Evolutionary conservation across 2,888 invertebrate genomes (phyloP), one percentile per base, ranked within the genome.

Genomic region (Cynaeus angustus): DNA sequence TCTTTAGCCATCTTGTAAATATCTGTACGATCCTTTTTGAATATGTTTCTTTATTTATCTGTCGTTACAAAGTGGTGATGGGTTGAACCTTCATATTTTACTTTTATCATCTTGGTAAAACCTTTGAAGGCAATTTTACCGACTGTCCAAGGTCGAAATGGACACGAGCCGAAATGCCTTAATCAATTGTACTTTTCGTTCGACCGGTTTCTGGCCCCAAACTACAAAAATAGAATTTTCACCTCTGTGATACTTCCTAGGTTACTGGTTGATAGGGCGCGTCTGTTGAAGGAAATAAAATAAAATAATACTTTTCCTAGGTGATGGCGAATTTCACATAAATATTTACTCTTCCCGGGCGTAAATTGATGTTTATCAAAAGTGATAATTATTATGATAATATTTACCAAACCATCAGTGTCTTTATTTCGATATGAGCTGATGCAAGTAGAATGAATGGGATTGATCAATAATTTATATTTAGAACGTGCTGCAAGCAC

Each of bases 341-440:
- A 56, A 58, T 58, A 58, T 58, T 58, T 58, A 58, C 56, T 55
- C n/a, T 38, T 13, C 28, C 4, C 8, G 12, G 21, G 9, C 43
- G 45, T 43, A 43, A 58, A 26, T 58, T 55, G 56, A 43, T 58
- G 56, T 58, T 58, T 58, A 58, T 58, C 56, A 58, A 12, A 38
- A 58, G 41, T 58, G 56, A 45, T 58, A 58, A 58, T 58, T 58
- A 13, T 58, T 58, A 58, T 28, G 45, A 58, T 43, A 58, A 58
- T 58, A 58, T 58, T 58, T 58, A 26, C 56, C 8, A 30, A 33
- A 33, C 37, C 53, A 37, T 53, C 37, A 10, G 12, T 30, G 53
- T 37, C 38, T 55, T 37, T 12, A 14, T 53, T 53, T 53, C 13
- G 21, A 21, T 21, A 21, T 21, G 21, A n/a, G 10, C 5, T 21